Evolutionary conservation across 2,113 vertebrate genomes (phyloP).

Genomic region (Physeter macrocephalus): DNA sequence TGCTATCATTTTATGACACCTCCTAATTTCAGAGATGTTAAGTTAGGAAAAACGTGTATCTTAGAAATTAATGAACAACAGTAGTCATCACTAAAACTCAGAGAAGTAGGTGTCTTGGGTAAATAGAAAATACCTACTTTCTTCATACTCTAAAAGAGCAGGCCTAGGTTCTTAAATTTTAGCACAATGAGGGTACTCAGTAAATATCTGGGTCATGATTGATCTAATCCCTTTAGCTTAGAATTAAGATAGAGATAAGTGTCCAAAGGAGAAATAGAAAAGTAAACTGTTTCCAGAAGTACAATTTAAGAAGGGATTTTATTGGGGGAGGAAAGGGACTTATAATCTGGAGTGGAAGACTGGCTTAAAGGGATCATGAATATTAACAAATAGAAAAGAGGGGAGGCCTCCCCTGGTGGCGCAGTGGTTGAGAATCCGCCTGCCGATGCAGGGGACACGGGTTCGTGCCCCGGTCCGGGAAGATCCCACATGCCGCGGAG

Average conservation of each 20-base stretch:
- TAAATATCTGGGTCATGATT: neutral
- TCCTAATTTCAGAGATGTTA: neutral
- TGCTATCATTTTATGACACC: neutral
- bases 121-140: neutral
- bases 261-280: neutral
- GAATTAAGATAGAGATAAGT: neutral
- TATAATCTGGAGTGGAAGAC: neutral
- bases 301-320: neutral
- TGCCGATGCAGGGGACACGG: too few species aligned
- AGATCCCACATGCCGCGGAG: too few species aligned
- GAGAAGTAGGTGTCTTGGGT: neutral
- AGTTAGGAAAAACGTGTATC: neutral
- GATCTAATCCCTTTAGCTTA: neutral
- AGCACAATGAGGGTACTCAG: neutral
- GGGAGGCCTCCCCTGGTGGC: too few species aligned
- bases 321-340: neutral
- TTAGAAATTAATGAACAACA: neutral
- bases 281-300: neutral
- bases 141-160: neutral
- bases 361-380: neutral
- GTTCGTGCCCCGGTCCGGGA: too few species aligned
- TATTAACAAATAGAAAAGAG: neutral
- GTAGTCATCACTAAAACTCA: neutral
- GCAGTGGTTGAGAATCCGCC: too few species aligned
- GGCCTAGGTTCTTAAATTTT: neutral